Evolutionary conservation across 1,140 invertebrate genomes (phyloP).

Genomic region (Coptotermes formosanus): DNA sequence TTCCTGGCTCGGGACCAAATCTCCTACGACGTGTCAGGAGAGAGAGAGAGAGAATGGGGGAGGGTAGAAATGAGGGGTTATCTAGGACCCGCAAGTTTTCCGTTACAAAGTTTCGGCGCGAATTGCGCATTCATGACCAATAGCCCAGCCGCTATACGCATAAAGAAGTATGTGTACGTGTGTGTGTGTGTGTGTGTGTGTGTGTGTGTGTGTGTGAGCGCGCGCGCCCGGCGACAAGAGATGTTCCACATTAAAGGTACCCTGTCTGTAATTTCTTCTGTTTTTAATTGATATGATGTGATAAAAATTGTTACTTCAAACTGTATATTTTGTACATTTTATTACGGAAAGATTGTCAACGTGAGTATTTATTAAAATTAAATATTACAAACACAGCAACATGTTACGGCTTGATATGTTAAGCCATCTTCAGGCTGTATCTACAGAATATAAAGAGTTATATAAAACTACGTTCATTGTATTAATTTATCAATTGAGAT

Average conservation of each 20-base stretch:
- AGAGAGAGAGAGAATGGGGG: background rate
- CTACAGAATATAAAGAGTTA: too few relatives aligned
- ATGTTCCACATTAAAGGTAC: background rate
- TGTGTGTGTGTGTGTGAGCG: background rate
- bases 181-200: background rate
- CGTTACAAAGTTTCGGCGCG: background rate
- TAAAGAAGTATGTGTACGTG: background rate
- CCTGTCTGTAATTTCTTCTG: background rate
- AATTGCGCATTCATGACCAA: conserved; percentile 5
- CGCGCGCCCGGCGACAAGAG: background rate
- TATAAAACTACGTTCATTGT: too few relatives aligned
- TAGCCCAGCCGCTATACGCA: background rate
- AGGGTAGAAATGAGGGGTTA: background rate
- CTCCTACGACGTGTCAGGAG: background rate
- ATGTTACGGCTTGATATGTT: too few relatives aligned
- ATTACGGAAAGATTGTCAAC: too few relatives aligned
- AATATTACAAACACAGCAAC: too few relatives aligned
- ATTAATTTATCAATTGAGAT: too few relatives aligned
- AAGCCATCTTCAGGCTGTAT: too few relatives aligned
- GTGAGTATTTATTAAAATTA: too few relatives aligned
- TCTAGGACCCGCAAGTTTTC: background rate
- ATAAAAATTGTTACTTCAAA: too few relatives aligned
- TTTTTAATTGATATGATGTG: too few relatives aligned
- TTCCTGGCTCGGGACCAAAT: conserved; percentile 2
- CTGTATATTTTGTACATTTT: too few relatives aligned